These are phyloP conservation scores for Orthonychiurus folsomi DNA, from an alignment of 2,888 invertebrate genomes.

Conservation along the genomic window DNA sequence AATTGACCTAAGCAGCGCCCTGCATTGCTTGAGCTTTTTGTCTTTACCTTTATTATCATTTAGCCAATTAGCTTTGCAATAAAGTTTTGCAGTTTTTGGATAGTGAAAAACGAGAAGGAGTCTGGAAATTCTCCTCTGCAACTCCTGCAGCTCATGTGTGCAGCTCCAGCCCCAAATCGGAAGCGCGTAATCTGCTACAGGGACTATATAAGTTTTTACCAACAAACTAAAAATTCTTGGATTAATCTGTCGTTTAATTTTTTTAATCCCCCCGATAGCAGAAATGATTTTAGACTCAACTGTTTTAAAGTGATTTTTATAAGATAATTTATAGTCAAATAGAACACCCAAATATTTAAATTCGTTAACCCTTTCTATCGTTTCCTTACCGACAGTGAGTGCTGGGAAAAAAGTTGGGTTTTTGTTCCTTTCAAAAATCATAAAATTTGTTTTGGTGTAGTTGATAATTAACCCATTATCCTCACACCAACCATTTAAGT, in stretches of 20 bases:
- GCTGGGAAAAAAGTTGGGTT: background rate
- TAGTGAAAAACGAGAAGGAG: background rate
- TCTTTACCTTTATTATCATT: background rate
- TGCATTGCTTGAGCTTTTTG: background rate
- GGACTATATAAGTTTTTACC: slow-evolving; percentile 8
- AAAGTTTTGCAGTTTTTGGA: background rate
- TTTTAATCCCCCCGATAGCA: slow-evolving; percentile 12
- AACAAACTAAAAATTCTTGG: slow-evolving; percentile 14
- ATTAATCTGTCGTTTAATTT: slow-evolving; percentile 9
- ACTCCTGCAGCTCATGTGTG: background rate
- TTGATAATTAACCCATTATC: slow-evolving; percentile 17
- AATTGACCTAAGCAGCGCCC: background rate
- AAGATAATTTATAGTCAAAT: slow-evolving; percentile 11
- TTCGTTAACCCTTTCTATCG: slow-evolving; percentile 1
- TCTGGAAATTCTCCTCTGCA: background rate
- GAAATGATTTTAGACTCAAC: slow-evolving; percentile 11
- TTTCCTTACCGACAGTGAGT: background rate
- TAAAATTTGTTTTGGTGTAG: slow-evolving; percentile 14
- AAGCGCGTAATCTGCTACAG: slow-evolving; percentile 11
- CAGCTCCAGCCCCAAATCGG: slow-evolving; percentile 12
- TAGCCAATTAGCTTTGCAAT: background rate
- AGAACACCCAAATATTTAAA: slow-evolving; percentile 20
- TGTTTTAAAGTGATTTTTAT: slow-evolving; percentile 6
- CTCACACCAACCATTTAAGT: slow-evolving; percentile 12
- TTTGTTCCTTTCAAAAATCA: slow-evolving; percentile 14